These are phyloP conservation scores for Margaritifera margaritifera DNA, from an alignment of 2,888 invertebrate genomes.

Conservation along the genomic window DNA sequence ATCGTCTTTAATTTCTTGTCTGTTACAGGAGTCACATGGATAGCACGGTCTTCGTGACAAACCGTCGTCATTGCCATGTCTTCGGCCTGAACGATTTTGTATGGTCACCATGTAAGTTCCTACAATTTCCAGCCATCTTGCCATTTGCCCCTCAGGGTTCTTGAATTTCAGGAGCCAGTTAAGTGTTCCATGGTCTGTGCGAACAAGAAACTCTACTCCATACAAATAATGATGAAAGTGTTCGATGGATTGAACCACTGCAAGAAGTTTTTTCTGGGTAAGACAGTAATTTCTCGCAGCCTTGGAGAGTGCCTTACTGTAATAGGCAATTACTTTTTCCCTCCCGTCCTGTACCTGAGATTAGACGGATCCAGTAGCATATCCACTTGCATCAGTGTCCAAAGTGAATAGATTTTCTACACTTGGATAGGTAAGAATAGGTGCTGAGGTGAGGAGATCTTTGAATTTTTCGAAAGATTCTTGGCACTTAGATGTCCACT, in stretches of 20 bases:
- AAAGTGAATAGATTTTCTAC: slow-evolving; percentile 15
- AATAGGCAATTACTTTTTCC: slow-evolving; percentile 23
- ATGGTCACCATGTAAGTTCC: no score
- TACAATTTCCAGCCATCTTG: slow-evolving; percentile 4
- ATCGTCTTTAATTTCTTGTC: no score
- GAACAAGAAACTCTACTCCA: neutral
- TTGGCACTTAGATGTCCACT: slow-evolving; percentile 8
- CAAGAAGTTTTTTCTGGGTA: neutral
- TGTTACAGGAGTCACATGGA: neutral
- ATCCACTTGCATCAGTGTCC: slow-evolving; percentile 24
- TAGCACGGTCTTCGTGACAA: slow-evolving; percentile 10
- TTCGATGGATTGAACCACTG: slow-evolving; percentile 4
- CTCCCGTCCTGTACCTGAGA: slow-evolving; percentile 23
- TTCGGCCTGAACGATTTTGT: slow-evolving; percentile 6
- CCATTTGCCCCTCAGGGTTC: no score
- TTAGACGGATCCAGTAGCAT: slow-evolving; percentile 21
- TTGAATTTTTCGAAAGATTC: slow-evolving; percentile 6
- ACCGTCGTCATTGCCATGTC: slow-evolving; percentile 14
- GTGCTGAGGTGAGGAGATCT: slow-evolving; percentile 3
- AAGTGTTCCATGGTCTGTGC: slow-evolving; percentile 7
- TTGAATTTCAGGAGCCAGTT: slow-evolving; percentile 5
- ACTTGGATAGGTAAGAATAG: slow-evolving; percentile 15
- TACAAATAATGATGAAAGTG: slow-evolving; percentile 11
- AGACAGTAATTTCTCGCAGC: slow-evolving; percentile 25
- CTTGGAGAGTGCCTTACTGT: slow-evolving; percentile 20